Evolutionary conservation across 2,888 invertebrate species (phyloP).

Genomic region (Agrotis segetum): DNA sequence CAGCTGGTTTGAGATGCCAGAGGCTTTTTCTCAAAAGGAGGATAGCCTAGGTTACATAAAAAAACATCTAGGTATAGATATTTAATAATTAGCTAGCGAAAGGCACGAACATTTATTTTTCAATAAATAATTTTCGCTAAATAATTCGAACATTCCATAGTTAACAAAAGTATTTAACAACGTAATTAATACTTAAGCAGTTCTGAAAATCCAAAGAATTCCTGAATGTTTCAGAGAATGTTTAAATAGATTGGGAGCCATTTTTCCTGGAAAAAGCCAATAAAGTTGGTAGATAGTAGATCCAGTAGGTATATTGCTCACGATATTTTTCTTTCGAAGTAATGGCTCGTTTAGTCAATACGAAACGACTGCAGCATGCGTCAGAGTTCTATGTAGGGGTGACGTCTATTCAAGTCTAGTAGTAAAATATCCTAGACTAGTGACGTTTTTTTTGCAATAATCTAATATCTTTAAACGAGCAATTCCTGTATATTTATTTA

Average conservation of each 20-base stretch:
- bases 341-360: conserved; percentile 37
- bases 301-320: conserved; percentile 32
- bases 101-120: neutral
- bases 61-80: no score
- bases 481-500: no score
- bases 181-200: conserved; percentile 13
- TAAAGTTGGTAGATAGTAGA: conserved; percentile 35
- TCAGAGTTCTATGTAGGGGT: conserved; percentile 5
- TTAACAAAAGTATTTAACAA: conserved; percentile 31
- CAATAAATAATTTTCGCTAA: neutral
- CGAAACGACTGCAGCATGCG: conserved; percentile 17
- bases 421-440: neutral
- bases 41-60: no score
- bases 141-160: neutral
- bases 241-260: conserved; percentile 24
- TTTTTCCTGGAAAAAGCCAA: conserved; percentile 38
- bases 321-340: conserved; percentile 35
- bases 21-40: no score
- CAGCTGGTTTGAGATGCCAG: no score
- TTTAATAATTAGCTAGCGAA: neutral
- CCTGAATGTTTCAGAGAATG: conserved; percentile 22
- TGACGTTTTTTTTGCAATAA: neutral
- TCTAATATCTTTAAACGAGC: no score
- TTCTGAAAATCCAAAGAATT: conserved; percentile 20
- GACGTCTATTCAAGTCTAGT: neutral